These are phyloP conservation scores for Heliocidaris erythrogramma DNA, from an alignment of 35 echinoderm and acorn worm genomes.

Conservation along the genomic window DNA sequence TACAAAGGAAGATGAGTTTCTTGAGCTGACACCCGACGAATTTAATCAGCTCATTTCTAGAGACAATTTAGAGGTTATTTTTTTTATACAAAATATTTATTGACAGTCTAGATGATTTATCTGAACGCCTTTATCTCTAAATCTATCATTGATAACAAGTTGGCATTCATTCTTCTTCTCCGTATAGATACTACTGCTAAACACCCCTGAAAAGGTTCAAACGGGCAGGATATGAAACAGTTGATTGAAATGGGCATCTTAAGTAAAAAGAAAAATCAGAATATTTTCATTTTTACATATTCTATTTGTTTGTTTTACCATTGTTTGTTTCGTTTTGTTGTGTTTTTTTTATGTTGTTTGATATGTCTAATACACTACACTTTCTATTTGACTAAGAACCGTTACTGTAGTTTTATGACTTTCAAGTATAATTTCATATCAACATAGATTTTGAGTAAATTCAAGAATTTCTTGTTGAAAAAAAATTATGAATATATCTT, in stretches of 20 bases:
- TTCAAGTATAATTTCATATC: too few relatives aligned
- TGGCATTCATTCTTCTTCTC: neutral
- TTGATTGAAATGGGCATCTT: too few relatives aligned
- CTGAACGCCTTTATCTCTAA: neutral
- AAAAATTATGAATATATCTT: neutral
- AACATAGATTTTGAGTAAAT: too few relatives aligned
- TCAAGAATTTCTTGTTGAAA: neutral
- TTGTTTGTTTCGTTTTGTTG: too few relatives aligned
- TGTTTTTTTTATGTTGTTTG: too few relatives aligned
- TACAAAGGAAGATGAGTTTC: conserved; percentile 57
- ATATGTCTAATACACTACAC: too few relatives aligned
- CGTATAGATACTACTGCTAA: neutral
- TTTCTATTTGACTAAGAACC: too few relatives aligned
- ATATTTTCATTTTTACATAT: too few relatives aligned
- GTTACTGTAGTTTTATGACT: too few relatives aligned
- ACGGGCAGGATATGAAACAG: neutral
- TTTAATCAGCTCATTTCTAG: conserved; percentile 52
- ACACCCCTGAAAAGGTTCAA: neutral
- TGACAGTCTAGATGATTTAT: neutral
- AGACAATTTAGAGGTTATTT: conserved; percentile 76
- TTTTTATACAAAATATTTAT: too few relatives aligned
- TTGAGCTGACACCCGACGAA: conserved; percentile 51
- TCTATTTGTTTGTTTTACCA: too few relatives aligned
- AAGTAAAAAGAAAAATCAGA: too few relatives aligned
- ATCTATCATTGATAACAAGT: neutral